Evolutionary conservation across 1,140 invertebrate genomes (phyloP).

Genomic region (Steinernema feltiae): DNA sequence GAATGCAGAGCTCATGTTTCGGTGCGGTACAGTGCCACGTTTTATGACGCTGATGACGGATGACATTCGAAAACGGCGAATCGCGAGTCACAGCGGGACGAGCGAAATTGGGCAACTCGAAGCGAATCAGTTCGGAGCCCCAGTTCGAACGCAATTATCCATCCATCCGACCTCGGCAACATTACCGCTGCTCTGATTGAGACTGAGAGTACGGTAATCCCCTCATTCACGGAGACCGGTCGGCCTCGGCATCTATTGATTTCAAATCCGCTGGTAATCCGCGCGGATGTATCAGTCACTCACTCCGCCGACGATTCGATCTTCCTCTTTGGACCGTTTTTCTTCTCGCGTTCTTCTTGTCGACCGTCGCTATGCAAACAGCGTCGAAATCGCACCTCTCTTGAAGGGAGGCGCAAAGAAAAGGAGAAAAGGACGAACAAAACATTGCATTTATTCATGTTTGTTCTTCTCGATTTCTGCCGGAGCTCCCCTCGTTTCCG

Average conservation of each 20-base stretch:
- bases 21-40: background rate
- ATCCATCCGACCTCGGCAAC: background rate
- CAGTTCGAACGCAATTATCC: background rate
- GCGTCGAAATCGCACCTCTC: background rate
- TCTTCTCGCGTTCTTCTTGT: conserved; percentile 1
- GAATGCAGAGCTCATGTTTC: background rate
- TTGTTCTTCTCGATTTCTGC: background rate
- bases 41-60: conserved; percentile 9
- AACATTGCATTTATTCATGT: background rate
- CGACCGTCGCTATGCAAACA: background rate
- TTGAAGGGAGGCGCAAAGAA: background rate
- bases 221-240: background rate
- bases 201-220: background rate
- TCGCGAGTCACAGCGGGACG: too few species aligned
- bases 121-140: background rate
- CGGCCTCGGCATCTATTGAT: background rate
- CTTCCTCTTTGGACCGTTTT: too few species aligned
- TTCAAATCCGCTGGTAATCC: background rate
- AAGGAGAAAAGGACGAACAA: background rate
- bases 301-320: too few species aligned
- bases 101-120: background rate
- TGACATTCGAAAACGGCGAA: background rate
- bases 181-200: background rate
- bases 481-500: background rate
- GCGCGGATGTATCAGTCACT: background rate